Evolutionary conservation across 2,113 vertebrate species (phyloP).

Genomic region (Gulo gulo): DNA sequence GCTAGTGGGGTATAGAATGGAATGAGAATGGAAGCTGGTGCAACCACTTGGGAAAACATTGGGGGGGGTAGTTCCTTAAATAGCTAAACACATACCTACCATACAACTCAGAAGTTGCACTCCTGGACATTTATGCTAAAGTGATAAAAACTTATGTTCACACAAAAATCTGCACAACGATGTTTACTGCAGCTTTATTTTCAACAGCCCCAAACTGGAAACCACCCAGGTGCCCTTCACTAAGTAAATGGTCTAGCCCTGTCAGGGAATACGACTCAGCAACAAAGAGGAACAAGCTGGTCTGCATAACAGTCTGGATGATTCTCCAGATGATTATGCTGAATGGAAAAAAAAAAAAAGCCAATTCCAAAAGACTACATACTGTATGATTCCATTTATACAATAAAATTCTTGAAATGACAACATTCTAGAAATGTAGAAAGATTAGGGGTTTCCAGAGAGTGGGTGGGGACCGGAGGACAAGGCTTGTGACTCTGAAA

Average conservation of each 20-base stretch:
- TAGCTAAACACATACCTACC: background rate
- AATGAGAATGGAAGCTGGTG: background rate
- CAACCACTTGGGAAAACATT: background rate
- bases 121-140: background rate
- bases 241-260: background rate
- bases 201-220: background rate
- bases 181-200: background rate
- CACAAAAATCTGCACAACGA: background rate
- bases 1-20: background rate
- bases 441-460: background rate
- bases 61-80: background rate
- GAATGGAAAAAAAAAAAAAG: background rate
- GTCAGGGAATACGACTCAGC: background rate
- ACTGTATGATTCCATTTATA: background rate
- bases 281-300: background rate
- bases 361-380: background rate
- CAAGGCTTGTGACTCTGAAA: fast-evolving
- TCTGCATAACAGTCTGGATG: background rate
- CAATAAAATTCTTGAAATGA: background rate
- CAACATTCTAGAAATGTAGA: background rate
- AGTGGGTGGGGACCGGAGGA: background rate
- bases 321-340: background rate
- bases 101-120: background rate
- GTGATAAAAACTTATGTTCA: background rate
- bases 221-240: background rate